phyloP scores from a whole-genome alignment of 2,888 invertebrate genomes.

The Eupithecia exiguata region DNA sequence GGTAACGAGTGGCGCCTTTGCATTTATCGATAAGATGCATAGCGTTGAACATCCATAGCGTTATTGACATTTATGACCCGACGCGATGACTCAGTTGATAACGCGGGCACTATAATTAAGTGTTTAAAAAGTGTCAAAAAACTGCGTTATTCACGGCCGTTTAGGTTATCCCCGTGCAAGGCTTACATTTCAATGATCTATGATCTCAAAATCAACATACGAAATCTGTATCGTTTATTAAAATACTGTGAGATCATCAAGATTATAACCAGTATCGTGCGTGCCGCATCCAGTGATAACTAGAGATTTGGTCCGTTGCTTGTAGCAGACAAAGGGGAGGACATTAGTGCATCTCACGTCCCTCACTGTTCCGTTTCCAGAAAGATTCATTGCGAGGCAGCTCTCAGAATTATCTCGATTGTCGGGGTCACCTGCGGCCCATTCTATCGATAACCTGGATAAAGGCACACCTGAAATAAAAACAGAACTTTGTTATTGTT shows the following conservation, averaged over 20 bases:
- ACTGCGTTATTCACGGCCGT: no score
- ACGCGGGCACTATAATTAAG: no score
- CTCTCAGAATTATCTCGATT: constrained; percentile 41
- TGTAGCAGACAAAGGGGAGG: constrained; percentile 36
- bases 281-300: constrained; percentile 31
- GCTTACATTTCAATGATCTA: background rate
- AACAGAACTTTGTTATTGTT: background rate
- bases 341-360: constrained; percentile 27
- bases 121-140: no score
- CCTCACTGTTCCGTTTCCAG: constrained; percentile 20
- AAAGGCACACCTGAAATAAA: constrained; percentile 41
- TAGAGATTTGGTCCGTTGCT: constrained; percentile 12
- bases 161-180: no score
- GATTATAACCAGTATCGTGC: constrained; percentile 43
- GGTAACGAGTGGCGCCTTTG: no score
- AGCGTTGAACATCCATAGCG: no score
- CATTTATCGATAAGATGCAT: no score
- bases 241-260: background rate
- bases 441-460: constrained; percentile 26
- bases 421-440: constrained; percentile 43
- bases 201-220: background rate
- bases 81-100: no score
- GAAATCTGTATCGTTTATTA: background rate
- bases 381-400: constrained; percentile 38
- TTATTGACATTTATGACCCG: no score